These are phyloP conservation scores for Leucophenga montana DNA, from an alignment of 2,888 invertebrate species.

Conservation along the genomic window DNA sequence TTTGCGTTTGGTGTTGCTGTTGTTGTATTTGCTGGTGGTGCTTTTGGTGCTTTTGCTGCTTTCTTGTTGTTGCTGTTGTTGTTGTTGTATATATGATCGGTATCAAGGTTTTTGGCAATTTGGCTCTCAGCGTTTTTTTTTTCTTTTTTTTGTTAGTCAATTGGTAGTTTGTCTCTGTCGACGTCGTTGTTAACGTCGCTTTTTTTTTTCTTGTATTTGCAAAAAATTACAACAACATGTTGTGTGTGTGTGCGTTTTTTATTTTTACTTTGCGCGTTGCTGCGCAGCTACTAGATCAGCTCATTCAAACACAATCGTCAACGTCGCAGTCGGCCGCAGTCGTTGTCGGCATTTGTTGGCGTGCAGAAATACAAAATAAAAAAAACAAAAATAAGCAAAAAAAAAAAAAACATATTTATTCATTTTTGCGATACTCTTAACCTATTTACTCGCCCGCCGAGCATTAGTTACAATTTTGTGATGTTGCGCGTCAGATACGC, in stretches of 20 bases:
- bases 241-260: background rate
- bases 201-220: constrained; percentile 27
- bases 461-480: constrained; percentile 72
- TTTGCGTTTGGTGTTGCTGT: constrained; percentile 25
- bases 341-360: constrained; percentile 2
- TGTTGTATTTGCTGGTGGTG: constrained; percentile 25
- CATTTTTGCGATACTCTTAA: constrained; percentile 64
- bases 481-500: constrained; percentile 72
- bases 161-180: constrained; percentile 60
- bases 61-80: constrained; percentile 35
- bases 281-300: constrained; percentile 12
- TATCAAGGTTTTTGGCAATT: constrained; percentile 72
- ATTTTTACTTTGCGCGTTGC: background rate
- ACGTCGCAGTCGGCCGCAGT: background rate
- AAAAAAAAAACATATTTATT: constrained; percentile 1
- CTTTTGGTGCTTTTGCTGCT: constrained; percentile 29
- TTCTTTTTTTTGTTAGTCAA: constrained; percentile 50
- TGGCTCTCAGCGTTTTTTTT: constrained; percentile 60
- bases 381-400: constrained; percentile 2
- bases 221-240: constrained; percentile 17
- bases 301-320: background rate
- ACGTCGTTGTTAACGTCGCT: constrained; percentile 41
- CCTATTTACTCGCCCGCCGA: constrained; percentile 66
- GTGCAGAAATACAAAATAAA: background rate
- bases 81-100: constrained; percentile 62